phyloP scores from a whole-genome alignment of 2,888 invertebrate genomes.

The Eupithecia inturbata region DNA sequence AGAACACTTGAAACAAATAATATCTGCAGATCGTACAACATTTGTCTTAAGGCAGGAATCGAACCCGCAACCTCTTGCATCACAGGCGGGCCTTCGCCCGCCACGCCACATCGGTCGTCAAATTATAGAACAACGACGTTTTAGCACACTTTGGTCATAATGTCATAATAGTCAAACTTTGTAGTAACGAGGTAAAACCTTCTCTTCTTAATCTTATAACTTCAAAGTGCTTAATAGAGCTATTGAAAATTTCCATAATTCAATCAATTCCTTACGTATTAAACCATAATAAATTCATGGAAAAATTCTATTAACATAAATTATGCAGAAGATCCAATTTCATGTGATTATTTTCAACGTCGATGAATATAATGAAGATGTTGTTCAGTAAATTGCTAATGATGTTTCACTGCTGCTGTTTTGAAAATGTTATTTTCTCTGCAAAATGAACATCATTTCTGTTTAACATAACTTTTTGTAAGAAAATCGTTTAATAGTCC shows the following conservation, averaged over 20 bases:
- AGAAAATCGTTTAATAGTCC: background rate
- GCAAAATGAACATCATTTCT: background rate
- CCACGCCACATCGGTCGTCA: too few relatives aligned
- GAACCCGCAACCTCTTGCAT: too few relatives aligned
- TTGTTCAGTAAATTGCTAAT: conserved; percentile 55
- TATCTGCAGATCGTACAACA: too few relatives aligned
- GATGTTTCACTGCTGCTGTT: conserved; percentile 43
- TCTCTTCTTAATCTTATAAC: background rate
- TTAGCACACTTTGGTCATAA: background rate
- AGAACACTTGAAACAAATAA: too few relatives aligned
- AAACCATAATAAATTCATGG: conserved; percentile 47
- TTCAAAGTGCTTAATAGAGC: conserved; percentile 14
- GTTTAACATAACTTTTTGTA: background rate
- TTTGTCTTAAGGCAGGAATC: too few relatives aligned
- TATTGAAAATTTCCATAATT: conserved; percentile 19
- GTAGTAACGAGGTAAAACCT: background rate
- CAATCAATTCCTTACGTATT: conserved; percentile 25
- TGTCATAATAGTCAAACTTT: background rate
- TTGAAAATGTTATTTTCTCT: conserved; percentile 2
- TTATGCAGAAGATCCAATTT: conserved; percentile 77
- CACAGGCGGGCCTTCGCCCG: too few relatives aligned
- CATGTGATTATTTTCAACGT: conserved; percentile 68
- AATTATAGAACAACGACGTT: background rate
- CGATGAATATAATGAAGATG: conserved; percentile 60
- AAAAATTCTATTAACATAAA: conserved; percentile 67